These are phyloP conservation scores for Augochlorella aurata DNA, from an alignment of 2,888 invertebrate species.

Conservation along the genomic window DNA sequence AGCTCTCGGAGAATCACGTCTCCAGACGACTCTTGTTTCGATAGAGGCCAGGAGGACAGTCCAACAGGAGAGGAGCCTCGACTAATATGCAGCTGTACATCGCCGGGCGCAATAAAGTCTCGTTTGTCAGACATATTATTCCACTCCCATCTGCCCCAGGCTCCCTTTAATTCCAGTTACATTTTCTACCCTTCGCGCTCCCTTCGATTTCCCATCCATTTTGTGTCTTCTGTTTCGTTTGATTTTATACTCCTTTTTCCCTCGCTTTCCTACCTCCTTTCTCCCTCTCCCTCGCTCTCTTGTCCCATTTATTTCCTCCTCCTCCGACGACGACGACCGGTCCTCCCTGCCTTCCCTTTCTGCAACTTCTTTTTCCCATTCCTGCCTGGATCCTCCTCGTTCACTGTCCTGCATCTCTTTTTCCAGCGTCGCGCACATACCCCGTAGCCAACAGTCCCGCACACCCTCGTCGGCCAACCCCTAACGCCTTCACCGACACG, in stretches of 20 bases:
- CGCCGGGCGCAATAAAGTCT: neutral
- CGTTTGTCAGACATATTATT: constrained; percentile 22
- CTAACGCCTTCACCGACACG: constrained; percentile 17
- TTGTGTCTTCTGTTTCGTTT: neutral
- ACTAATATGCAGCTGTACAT: neutral
- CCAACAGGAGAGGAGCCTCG: neutral
- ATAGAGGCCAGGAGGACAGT: too few species aligned
- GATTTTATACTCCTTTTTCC: constrained; percentile 5
- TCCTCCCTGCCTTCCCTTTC: neutral
- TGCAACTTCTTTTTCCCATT: constrained; percentile 19
- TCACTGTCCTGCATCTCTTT: constrained; percentile 15
- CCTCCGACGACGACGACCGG: too few species aligned
- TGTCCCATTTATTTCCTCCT: neutral
- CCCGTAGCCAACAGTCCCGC: too few species aligned
- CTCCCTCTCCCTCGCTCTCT: neutral
- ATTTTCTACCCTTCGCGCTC: neutral
- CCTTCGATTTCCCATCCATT: constrained; percentile 20
- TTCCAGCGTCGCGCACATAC: neutral
- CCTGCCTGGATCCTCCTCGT: neutral
- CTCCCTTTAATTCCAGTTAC: constrained; percentile 10
- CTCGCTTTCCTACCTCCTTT: neutral
- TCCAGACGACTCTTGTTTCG: neutral
- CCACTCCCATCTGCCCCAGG: neutral
- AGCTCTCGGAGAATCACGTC: neutral
- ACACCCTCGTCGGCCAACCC: neutral